phyloP scores from a whole-genome alignment of 2,797 vertebrate species.

The Clarias pachynema region DNA sequence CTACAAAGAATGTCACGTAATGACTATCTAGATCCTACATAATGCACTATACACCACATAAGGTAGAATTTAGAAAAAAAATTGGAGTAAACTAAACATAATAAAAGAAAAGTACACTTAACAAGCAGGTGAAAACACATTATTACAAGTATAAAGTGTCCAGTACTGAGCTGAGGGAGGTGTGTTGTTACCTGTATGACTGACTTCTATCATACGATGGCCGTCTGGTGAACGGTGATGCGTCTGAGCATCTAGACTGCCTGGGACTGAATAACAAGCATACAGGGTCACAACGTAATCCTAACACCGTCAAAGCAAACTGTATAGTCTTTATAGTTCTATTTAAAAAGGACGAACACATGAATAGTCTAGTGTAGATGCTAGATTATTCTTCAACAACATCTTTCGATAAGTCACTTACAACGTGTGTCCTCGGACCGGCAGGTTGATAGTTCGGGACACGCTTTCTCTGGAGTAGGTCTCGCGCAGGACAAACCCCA shows the following conservation, averaged over 20 bases:
- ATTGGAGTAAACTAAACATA: not conserved
- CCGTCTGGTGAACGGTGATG: conserved; percentile 88
- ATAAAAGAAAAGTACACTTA: not conserved
- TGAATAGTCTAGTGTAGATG: not conserved
- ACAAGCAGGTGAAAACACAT: not conserved
- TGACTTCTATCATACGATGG: conserved; percentile 92
- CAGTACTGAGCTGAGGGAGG: not conserved
- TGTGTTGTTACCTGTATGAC: conserved; percentile 79
- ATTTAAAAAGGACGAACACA: not conserved
- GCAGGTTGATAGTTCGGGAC: conserved; percentile 90
- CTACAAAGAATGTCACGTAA: not conserved
- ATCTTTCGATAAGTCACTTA: conserved; percentile 70
- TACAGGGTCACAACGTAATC: not conserved
- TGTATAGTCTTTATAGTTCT: not conserved
- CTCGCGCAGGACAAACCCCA: conserved; percentile 81
- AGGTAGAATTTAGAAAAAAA: not conserved
- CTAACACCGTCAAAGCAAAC: conserved; percentile 41
- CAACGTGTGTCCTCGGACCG: conserved; percentile 93
- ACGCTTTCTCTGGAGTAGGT: conserved; percentile 83
- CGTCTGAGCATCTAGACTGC: conserved; percentile 89
- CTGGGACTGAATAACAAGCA: conserved; percentile 79
- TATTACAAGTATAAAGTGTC: not conserved
- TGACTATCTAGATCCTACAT: not conserved
- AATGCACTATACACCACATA: not conserved
- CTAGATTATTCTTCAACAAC: not conserved